Conservation (phyloP, 1,140 invertebrate genomes). For the Drosophila ercepeae region DNA sequence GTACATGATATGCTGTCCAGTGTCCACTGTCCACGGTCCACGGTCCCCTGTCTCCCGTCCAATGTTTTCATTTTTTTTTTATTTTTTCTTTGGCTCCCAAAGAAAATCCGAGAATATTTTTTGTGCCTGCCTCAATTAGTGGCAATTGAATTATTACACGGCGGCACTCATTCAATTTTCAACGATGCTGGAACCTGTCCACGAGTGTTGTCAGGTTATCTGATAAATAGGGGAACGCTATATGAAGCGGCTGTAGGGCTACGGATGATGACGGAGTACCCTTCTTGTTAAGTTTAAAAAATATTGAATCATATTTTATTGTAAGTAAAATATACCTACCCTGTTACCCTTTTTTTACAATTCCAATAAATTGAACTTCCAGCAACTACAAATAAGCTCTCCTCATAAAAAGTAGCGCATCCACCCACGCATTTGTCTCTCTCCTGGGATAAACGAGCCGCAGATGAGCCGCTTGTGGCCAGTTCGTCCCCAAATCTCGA, state of each 20-base stretch:
- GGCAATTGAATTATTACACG: constrained; percentile 81
- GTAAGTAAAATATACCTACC: no score
- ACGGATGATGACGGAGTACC: neutral
- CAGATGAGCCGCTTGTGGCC: constrained; percentile 30
- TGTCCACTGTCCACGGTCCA: no score
- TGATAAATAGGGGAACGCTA: constrained; percentile 8
- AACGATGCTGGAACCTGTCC: constrained; percentile 25
- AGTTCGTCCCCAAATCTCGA: constrained; percentile 55
- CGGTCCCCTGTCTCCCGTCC: no score
- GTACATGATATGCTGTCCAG: constrained; percentile 19
- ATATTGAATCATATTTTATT: neutral
- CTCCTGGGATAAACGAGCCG: constrained; percentile 59
- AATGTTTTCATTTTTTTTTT: constrained; percentile 19
- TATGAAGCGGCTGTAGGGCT: neutral
- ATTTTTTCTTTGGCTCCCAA: constrained; percentile 22
- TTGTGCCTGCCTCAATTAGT: constrained; percentile 71
- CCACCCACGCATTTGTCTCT: constrained; percentile 49
- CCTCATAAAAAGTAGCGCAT: constrained; percentile 16
- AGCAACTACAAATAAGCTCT: constrained; percentile 8
- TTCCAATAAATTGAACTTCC: no score
- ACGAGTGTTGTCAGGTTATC: constrained; percentile 20
- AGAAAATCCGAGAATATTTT: constrained; percentile 66
- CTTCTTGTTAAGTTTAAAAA: neutral
- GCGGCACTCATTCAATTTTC: constrained; percentile 79
- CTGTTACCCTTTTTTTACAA: no score